A percentile compares a stretch with the other conserved stretches of the same genome.
phyloP scores from a whole-genome alignment of 1,140 invertebrate genomes.

The Aporrectodea caliginosa region DNA sequence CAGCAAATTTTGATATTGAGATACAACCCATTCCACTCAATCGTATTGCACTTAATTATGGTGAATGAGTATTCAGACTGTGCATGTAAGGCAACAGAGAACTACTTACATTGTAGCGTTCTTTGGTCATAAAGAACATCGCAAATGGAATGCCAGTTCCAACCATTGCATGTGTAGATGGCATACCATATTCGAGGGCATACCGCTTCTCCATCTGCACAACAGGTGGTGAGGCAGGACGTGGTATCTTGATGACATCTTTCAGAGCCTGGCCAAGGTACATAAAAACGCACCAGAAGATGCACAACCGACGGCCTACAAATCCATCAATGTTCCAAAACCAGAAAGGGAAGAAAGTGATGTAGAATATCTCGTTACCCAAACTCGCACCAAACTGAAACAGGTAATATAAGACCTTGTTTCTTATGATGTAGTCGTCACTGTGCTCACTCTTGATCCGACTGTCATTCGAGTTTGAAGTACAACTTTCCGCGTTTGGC shows the following conservation, averaged over 20 bases:
- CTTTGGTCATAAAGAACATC: conserved; percentile 71
- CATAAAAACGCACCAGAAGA: conserved; percentile 82
- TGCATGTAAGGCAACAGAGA: too few species aligned
- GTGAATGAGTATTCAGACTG: too few species aligned
- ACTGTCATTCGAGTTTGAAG: too few species aligned
- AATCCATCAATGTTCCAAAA: conserved; percentile 74
- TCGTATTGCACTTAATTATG: too few species aligned
- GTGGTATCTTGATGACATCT: conserved; percentile 70
- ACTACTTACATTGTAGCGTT: conserved; percentile 75
- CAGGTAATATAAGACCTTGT: conserved; percentile 80
- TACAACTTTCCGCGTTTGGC: too few species aligned
- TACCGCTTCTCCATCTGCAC: conserved; percentile 70
- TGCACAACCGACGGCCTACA: conserved; percentile 61
- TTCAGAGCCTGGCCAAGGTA: conserved; percentile 70
- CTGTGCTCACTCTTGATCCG: too few species aligned
- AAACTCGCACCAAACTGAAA: conserved; percentile 77
- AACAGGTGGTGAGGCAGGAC: conserved; percentile 76
- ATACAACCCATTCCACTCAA: too few species aligned
- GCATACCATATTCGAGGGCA: conserved; percentile 92
- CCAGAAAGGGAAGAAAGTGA: conserved; percentile 81
- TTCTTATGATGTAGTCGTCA: conserved; percentile 62
- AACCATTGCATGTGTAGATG: conserved; percentile 89
- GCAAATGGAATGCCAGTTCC: conserved; percentile 80
- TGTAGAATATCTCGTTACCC: conserved; percentile 85
- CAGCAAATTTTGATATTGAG: too few species aligned